Evolutionary conservation across 2,113 vertebrate genomes (phyloP).

Genomic region (Emydura subglobosa): DNA sequence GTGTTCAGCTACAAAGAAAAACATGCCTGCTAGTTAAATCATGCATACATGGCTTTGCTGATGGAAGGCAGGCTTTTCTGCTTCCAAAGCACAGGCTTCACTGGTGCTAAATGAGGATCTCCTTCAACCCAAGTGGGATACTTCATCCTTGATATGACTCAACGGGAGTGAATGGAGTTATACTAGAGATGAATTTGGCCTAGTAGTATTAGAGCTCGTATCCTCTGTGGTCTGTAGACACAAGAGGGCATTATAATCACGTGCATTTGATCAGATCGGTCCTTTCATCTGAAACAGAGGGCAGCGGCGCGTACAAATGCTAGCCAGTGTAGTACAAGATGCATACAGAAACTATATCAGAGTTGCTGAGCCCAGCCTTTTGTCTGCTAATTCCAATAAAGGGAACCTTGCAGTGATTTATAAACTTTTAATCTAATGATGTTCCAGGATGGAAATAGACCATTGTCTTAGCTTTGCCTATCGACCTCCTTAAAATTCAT

Average conservation of each 20-base stretch:
- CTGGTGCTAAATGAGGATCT: background rate
- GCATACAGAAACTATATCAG: background rate
- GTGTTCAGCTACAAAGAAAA: background rate
- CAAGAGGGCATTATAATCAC: accelerated
- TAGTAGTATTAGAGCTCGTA: background rate
- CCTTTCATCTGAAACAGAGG: background rate
- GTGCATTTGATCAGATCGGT: background rate
- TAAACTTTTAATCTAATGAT: conserved; percentile 47
- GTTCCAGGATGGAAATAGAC: background rate
- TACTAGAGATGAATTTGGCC: background rate
- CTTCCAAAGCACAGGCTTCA: background rate
- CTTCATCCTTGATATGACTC: background rate
- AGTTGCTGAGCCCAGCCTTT: conserved; percentile 36
- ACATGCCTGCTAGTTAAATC: background rate
- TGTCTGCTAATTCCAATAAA: background rate
- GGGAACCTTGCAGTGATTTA: conserved; percentile 36
- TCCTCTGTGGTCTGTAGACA: background rate
- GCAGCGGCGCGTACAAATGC: background rate
- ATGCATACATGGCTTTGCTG: background rate
- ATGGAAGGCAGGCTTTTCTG: conserved; percentile 1
- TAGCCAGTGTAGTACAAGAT: background rate
- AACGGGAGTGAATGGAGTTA: background rate
- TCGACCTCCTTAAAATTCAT: conserved; percentile 26
- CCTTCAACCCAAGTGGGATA: background rate
- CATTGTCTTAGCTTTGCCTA: background rate